Percentiles rank a stretch among this genome's conserved stretches.
Conservation (phyloP, 30 jellyfish, hydroid and myxozoan species). For the Hydra vulgaris region DNA sequence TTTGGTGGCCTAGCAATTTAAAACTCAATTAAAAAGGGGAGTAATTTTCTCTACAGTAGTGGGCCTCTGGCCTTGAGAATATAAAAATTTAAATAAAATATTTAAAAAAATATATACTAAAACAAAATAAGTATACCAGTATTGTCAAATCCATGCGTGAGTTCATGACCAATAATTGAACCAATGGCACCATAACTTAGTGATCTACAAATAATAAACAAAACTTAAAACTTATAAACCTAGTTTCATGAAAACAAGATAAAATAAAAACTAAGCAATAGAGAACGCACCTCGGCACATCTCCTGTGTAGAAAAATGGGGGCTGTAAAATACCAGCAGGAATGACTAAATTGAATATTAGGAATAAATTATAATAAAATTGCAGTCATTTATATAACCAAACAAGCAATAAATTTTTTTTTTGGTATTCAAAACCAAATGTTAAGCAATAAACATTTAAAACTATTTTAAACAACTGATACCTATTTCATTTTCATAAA, state of each 20-base stretch:
- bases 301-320: slow-evolving; percentile 91
- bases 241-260: neutral
- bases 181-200: slow-evolving; percentile 99
- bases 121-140: slow-evolving; percentile 46
- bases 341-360: slow-evolving; percentile 81
- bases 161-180: slow-evolving; percentile 95
- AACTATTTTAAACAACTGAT: neutral
- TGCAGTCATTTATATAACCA: too few species aligned
- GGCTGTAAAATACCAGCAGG: slow-evolving; percentile 99
- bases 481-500: slow-evolving; percentile 89
- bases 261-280: neutral
- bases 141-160: slow-evolving; percentile 95
- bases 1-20: too few species aligned
- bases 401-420: too few species aligned
- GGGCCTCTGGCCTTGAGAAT: too few species aligned
- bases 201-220: slow-evolving; percentile 34
- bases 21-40: too few species aligned
- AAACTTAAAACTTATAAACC: neutral
- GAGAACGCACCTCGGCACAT: slow-evolving; percentile 79
- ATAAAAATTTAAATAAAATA: too few species aligned
- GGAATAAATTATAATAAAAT: too few species aligned
- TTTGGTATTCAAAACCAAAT: too few species aligned
- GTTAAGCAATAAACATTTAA: too few species aligned
- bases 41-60: too few species aligned
- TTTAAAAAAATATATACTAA: too few species aligned